Percentiles rank a stretch among this genome's conserved stretches.
Evolutionary conservation across 1,140 invertebrate genomes (phyloP).

Genomic region (Tribolium madens): DNA sequence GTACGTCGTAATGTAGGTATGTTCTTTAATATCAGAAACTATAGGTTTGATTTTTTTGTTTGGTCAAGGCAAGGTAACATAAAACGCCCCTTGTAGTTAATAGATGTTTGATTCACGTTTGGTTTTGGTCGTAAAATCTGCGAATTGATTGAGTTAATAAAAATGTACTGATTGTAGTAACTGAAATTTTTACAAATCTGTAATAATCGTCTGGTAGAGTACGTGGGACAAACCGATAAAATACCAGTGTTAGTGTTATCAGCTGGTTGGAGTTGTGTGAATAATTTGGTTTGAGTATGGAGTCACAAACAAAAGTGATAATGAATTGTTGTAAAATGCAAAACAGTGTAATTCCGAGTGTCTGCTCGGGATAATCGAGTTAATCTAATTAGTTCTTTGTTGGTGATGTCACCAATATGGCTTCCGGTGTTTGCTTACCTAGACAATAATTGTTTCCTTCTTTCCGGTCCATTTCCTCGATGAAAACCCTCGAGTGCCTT

Average conservation of each 20-base stretch:
- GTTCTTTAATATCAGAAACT: too few species aligned
- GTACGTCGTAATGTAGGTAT: too few species aligned
- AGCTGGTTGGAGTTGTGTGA: slow-evolving; percentile 13
- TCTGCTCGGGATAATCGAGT: not conserved
- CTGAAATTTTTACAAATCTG: slow-evolving; percentile 15
- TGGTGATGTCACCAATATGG: slow-evolving; percentile 32
- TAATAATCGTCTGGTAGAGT: slow-evolving; percentile 24
- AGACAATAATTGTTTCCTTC: slow-evolving; percentile 33
- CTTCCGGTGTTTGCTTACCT: slow-evolving; percentile 42
- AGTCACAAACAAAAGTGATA: not conserved
- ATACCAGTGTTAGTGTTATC: slow-evolving; percentile 29
- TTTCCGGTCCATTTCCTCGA: slow-evolving; percentile 25
- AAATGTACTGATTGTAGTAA: not conserved
- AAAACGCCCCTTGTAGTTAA: not conserved
- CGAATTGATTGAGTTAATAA: too few species aligned
- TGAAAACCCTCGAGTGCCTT: not conserved
- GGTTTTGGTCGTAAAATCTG: too few species aligned
- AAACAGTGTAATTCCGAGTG: not conserved
- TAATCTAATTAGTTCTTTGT: slow-evolving; percentile 20
- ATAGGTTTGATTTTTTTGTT: too few species aligned
- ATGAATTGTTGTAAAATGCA: not conserved
- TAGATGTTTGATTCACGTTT: not conserved
- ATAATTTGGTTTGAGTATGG: not conserved
- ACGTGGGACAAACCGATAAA: slow-evolving; percentile 27
- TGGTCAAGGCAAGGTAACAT: too few species aligned